Percentiles rank a stretch among this genome's conserved stretches.
These are phyloP conservation scores for Agrotis clavis DNA, from an alignment of 2,888 invertebrate species.

Conservation along the genomic window DNA sequence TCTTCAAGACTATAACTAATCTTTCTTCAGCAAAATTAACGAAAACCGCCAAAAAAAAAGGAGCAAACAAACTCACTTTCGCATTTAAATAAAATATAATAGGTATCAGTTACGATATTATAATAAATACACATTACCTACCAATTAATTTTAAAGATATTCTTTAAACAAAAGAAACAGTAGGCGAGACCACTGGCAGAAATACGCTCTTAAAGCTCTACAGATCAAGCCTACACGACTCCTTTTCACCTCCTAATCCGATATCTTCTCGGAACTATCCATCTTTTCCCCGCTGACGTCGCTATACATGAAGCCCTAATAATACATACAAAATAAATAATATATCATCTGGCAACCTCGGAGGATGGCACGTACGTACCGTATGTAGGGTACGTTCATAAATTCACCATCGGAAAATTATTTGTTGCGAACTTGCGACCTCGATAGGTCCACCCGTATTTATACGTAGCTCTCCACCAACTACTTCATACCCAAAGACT, in stretches of 20 bases:
- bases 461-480: constrained; percentile 8
- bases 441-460: constrained; percentile 15
- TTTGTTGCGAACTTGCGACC: constrained; percentile 41
- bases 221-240: constrained; percentile 10
- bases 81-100: no score
- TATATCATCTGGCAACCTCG: constrained; percentile 31
- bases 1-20: no score
- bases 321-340: constrained; percentile 48
- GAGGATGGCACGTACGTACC: constrained; percentile 46
- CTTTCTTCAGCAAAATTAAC: no score
- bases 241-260: constrained; percentile 12
- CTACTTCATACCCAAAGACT: no score
- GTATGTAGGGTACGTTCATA: constrained; percentile 38
- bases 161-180: no score
- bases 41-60: no score
- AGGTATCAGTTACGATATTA: no score
- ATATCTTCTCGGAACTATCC: constrained; percentile 21
- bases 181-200: no score
- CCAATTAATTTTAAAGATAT: no score
- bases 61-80: no score
- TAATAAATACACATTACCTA: no score
- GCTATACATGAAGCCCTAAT: constrained; percentile 32
- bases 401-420: constrained; percentile 62
- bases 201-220: constrained; percentile 7
- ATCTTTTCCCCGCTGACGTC: constrained; percentile 24